Conservation (phyloP, 2,888 invertebrate genomes). For the Lapara coniferarum region DNA sequence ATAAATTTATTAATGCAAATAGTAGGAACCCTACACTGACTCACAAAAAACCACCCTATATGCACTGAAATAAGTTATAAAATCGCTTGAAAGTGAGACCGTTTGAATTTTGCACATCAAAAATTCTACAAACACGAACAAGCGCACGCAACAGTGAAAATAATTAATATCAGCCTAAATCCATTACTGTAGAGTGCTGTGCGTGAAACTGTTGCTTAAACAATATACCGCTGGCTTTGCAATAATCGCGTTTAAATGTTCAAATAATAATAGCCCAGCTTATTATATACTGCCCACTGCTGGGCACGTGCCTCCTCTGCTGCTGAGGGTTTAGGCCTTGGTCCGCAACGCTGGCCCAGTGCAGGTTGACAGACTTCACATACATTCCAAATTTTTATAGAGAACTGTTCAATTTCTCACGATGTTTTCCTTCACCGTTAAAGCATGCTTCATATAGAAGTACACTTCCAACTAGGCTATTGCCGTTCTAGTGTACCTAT, state of each 20-base stretch:
- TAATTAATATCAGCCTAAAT: conserved; percentile 70
- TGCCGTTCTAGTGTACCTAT: no score
- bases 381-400: no score
- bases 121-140: conserved; percentile 58
- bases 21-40: conserved; percentile 20
- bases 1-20: conserved; percentile 21
- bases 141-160: conserved; percentile 56
- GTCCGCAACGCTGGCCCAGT: no score
- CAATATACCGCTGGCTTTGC: conserved; percentile 48
- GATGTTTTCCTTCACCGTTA: no score
- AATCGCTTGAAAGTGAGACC: conserved; percentile 30
- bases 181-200: conserved; percentile 66
- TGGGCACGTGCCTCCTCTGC: no score
- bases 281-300: no score
- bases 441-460: no score
- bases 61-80: conserved; percentile 34
- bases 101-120: conserved; percentile 63
- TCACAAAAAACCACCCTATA: conserved; percentile 36
- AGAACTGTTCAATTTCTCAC: no score
- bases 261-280: background rate
- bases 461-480: no score
- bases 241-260: conserved; percentile 34
- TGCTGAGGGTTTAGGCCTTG: no score
- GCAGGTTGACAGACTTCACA: no score
- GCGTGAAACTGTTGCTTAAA: conserved; percentile 56